Conservation (phyloP, 2,888 invertebrate species). For the Sarcophaga carnaria region DNA sequence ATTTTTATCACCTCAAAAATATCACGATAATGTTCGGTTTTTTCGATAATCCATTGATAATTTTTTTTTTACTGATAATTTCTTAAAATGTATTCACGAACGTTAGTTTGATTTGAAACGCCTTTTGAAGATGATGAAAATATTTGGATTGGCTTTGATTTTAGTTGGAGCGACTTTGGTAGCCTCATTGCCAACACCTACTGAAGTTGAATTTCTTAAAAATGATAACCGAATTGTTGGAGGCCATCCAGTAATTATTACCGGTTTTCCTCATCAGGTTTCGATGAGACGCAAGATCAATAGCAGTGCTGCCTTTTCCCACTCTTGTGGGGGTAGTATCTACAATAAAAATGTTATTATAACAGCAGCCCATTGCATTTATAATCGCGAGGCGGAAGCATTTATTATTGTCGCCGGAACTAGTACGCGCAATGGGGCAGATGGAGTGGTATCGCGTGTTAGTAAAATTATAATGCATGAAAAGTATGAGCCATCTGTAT, state of each 20-base stretch:
- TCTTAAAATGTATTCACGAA: not conserved
- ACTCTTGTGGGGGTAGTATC: slow-evolving; percentile 78
- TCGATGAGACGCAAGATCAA: slow-evolving; percentile 74
- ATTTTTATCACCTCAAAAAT: not conserved
- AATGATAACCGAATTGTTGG: slow-evolving; percentile 76
- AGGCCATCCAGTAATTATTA: slow-evolving; percentile 72
- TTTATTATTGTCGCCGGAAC: slow-evolving; percentile 83
- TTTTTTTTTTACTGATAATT: not conserved
- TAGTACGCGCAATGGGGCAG: slow-evolving; percentile 80
- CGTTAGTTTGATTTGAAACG: slow-evolving; percentile 10
- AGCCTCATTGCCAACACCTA: not conserved
- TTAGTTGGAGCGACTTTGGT: not conserved
- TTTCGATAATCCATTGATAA: not conserved
- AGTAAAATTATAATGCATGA: slow-evolving; percentile 82
- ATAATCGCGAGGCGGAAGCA: slow-evolving; percentile 68
- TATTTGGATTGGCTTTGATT: slow-evolving; percentile 12
- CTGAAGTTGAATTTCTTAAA: not conserved
- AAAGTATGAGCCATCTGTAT: slow-evolving; percentile 79
- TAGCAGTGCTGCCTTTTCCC: slow-evolving; percentile 67
- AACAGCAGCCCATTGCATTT: slow-evolving; percentile 79
- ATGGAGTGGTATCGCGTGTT: slow-evolving; percentile 83
- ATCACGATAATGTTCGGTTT: not conserved
- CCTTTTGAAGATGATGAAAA: slow-evolving; percentile 16
- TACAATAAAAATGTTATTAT: slow-evolving; percentile 63
- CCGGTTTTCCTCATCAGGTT: slow-evolving; percentile 75